phyloP scores from a whole-genome alignment of 37 sponge, comb jelly and placozoan genomes.

The Amphimedon queenslandica region DNA sequence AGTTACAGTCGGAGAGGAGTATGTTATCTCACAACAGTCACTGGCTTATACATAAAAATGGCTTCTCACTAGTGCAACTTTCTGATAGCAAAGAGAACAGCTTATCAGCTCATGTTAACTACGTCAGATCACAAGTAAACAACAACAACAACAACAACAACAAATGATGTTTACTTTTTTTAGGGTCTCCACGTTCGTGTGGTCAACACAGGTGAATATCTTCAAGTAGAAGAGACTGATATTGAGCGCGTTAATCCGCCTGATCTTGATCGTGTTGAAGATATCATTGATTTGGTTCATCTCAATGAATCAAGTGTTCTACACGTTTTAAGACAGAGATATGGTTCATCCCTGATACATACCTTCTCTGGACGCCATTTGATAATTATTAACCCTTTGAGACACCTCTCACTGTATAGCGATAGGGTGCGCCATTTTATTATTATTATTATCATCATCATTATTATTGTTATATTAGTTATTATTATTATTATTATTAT shows the following conservation, averaged over 20 bases:
- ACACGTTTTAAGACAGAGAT: constrained; percentile 94
- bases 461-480: not conserved
- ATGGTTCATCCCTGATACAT: constrained; percentile 89
- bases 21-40: constrained; percentile 48
- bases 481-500: not conserved
- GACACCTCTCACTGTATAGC: constrained; percentile 76
- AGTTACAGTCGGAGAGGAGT: constrained; percentile 54
- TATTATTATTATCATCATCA: not conserved
- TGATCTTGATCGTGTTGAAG: constrained; percentile 79
- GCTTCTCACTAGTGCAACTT: constrained; percentile 78
- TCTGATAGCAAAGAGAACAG: too few relatives aligned
- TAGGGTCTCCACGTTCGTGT: not conserved
- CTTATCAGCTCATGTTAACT: constrained; percentile 27
- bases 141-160: too few relatives aligned
- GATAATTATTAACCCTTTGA: constrained; percentile 90
- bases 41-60: constrained; percentile 85
- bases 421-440: constrained; percentile 56
- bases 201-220: constrained; percentile 44
- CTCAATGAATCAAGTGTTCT: constrained; percentile 93
- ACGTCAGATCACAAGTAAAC: constrained; percentile 39
- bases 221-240: constrained; percentile 77
- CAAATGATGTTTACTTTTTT: too few relatives aligned
- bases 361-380: constrained; percentile 94
- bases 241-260: constrained; percentile 88
- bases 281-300: constrained; percentile 83